Conservation (phyloP, 2,888 invertebrate genomes). For the Dryadula phaetusa region DNA sequence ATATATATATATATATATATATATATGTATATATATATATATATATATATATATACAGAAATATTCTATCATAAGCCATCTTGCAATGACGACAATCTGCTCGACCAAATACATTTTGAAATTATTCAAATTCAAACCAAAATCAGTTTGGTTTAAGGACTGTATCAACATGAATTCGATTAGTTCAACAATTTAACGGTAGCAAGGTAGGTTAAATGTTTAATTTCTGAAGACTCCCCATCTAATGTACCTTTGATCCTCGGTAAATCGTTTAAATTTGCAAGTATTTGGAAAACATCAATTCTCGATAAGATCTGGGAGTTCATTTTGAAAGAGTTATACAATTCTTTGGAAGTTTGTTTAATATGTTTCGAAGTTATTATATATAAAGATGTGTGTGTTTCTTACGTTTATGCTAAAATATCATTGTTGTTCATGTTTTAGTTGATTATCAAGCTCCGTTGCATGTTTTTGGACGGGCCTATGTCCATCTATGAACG, state of each 20-base stretch:
- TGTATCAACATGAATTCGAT: conserved; percentile 42
- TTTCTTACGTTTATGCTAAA: too few relatives aligned
- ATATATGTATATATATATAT: too few relatives aligned
- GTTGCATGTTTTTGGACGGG: too few relatives aligned
- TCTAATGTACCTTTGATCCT: conserved; percentile 36
- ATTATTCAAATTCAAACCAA: neutral
- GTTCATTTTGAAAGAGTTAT: conserved; percentile 15
- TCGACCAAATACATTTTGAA: too few relatives aligned
- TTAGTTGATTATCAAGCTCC: too few relatives aligned
- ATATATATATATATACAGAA: too few relatives aligned
- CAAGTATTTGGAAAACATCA: conserved; percentile 24
- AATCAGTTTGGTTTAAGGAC: conserved; percentile 14
- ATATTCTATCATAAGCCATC: too few relatives aligned
- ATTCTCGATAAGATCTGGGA: conserved; percentile 21
- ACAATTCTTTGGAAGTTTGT: neutral
- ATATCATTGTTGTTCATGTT: too few relatives aligned
- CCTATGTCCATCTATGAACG: too few relatives aligned
- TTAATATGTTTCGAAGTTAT: neutral
- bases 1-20: too few relatives aligned
- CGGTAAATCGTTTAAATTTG: conserved; percentile 32
- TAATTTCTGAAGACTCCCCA: conserved; percentile 31
- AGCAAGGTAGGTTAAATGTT: conserved; percentile 27
- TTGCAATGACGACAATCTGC: too few relatives aligned
- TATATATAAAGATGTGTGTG: too few relatives aligned
- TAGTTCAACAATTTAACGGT: conserved; percentile 39